Base-by-base conservation (phyloP, 2,888 invertebrate species). In the Pyrocoelia pectoralis region DNA sequence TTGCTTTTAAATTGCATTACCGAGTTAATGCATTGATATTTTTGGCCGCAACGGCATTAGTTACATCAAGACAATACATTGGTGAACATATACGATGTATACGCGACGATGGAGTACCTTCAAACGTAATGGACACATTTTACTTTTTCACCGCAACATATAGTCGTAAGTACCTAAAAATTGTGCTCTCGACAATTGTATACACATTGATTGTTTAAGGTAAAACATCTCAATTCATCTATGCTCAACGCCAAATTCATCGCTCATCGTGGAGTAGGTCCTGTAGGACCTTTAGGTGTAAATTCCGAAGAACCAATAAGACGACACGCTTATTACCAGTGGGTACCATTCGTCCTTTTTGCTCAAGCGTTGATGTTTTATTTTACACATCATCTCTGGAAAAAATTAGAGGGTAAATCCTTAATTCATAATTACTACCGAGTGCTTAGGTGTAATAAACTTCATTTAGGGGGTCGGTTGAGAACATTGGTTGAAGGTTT, bases 31-130 rank as follows among this genome's bases (percentile, higher is more conserved):
- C 93, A 69, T 83, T 90, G 6, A 81, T 93, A 59, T 85, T 98
- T 29, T 83, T 97, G 57, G 88, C 89, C 1, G 89, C 88, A 72
- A 91, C 92, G 33, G 84, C 97, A 73, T 83, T 97, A 74, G 94
- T 97, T 40, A 88, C 91, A 6, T 89, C 84, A 0, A 86, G 93
- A 64, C 95, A 97, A 81, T 96, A 94, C 81, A 92, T 97, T 76
- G 97, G 97, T 10, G 95, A 97, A 75, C 96, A 97, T 68, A 98
- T 98, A 76, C 91, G 89, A 83, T 98, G 97, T 77, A 88, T 95
- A 50, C 86, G 88, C 40, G 88, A 89, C 71, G 87, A 87, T 0
- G 83, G 85, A 6, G 83, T 83, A 1, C 86, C 89, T 8, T 81
- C 83, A 5, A 82, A 89, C 61, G 91, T 94, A 0, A 90, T 95